A percentile compares a stretch with the other conserved stretches of the same genome.
These are phyloP conservation scores for Bungarus multicinctus DNA, from an alignment of 2,113 vertebrate genomes.

Conservation along the genomic window DNA sequence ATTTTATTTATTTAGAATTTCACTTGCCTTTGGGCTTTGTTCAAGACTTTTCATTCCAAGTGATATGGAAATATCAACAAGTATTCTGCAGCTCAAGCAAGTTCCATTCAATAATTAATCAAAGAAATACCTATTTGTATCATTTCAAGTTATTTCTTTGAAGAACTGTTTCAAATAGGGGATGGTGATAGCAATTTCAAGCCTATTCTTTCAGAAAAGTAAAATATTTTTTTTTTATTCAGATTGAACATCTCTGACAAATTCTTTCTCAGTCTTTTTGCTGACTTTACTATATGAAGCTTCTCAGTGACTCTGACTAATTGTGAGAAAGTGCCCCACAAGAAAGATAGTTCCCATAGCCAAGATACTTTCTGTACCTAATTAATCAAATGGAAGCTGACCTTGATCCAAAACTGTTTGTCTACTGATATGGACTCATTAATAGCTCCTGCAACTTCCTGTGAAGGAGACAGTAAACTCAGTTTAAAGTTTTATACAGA, in stretches of 20 bases:
- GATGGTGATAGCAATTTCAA: neutral
- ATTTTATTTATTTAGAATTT: neutral
- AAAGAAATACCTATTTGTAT: neutral
- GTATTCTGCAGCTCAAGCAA: too few species aligned
- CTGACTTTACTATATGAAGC: slow-evolving; percentile 12
- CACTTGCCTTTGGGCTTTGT: neutral
- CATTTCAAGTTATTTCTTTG: neutral
- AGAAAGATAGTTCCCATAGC: slow-evolving; percentile 37
- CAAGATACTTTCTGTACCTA: slow-evolving; percentile 23
- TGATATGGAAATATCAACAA: neutral
- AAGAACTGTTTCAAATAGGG: neutral
- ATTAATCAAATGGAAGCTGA: slow-evolving; percentile 54
- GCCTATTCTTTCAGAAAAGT: neutral
- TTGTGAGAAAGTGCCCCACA: slow-evolving; percentile 35
- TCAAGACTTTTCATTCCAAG: neutral
- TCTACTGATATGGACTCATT: slow-evolving; percentile 41
- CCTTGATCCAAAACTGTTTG: slow-evolving; percentile 49
- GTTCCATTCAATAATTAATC: neutral
- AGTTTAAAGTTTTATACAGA: slow-evolving; percentile 1
- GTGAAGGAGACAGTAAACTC: slow-evolving; percentile 32
- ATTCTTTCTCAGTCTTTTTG: slow-evolving; percentile 7
- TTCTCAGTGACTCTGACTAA: slow-evolving; percentile 35
- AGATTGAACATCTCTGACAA: slow-evolving; percentile 27
- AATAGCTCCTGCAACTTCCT: slow-evolving; percentile 31
- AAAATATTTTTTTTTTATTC: neutral